Evolutionary conservation across 2,797 vertebrate species (phyloP), one percentile per base, ranked within the genome.

Genomic region (Pangasius sanitwongsei): DNA sequence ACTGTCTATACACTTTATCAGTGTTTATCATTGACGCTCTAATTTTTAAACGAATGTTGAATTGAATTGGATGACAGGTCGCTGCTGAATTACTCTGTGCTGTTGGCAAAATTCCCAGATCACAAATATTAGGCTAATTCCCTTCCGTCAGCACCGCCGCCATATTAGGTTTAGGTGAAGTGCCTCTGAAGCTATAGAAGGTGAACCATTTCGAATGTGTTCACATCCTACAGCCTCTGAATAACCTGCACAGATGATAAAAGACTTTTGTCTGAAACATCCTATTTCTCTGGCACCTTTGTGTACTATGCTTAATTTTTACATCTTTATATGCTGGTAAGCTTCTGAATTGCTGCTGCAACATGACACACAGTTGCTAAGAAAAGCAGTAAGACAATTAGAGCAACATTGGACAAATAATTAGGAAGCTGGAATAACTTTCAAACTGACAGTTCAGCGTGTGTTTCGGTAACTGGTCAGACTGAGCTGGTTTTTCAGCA

Each of bases 141-240:
- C 16, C 1, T 53, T 34, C n/a, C 3, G 0, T 48, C 13, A 31
- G 28, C 2, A 20, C n/a, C 1, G 9, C 28, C n/a, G 0, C 6
- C 15, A 53, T 31, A 53, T 53, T 16, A 18, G 11, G 59, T 61
- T 20, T 61, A 65, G 25, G 63, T 65, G 9, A 65, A 65, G 63
- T 12, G 63, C 20, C 16, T 61, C 57, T 61, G 20, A 61, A 23
- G 20, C 63, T 65, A n/a, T 8, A 65, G 28, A 9, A 7, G 23
- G 6, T 25, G 61, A 63, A 44, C 44, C 41, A 44, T 44, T 44
- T 44, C 41, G 6, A 6, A 44, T 44, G 41, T 44, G 6, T 44
- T 44, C 41, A 44, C 6, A 44, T 6, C 44, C 44, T 44, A 44
- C 44, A 44, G 44, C 44, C 44, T 44, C 44, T 44, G 44, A 44